phyloP scores from a whole-genome alignment of 2,797 vertebrate species.

The Chelonia mydas region DNA sequence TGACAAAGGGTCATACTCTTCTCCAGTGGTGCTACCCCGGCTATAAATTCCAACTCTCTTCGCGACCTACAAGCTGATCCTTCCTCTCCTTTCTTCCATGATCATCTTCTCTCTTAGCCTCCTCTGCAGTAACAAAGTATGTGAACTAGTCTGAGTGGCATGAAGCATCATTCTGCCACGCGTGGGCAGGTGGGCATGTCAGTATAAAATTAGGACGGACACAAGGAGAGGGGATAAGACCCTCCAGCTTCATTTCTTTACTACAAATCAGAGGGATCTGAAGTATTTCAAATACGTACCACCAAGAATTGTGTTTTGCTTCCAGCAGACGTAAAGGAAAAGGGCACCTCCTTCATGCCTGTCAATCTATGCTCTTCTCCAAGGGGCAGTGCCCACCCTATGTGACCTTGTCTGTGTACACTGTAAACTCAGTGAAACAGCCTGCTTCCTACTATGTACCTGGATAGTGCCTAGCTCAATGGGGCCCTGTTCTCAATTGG shows the following conservation, averaged over 20 bases:
- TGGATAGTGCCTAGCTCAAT: not conserved
- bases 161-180: not conserved
- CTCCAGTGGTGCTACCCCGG: not conserved
- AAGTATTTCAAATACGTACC: conserved; percentile 40
- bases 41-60: not conserved
- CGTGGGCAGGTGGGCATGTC: not conserved
- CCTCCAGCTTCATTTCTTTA: conserved; percentile 7
- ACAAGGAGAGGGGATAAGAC: not conserved
- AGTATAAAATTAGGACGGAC: conserved; percentile 2
- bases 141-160: not conserved
- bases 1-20: not conserved
- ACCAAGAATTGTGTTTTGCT: conserved; percentile 42
- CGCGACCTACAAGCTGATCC: not conserved
- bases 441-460: not conserved
- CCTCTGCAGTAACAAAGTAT: not conserved
- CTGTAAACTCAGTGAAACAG: not conserved
- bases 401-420: not conserved
- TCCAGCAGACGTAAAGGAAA: conserved; percentile 26
- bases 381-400: not conserved
- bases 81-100: not conserved
- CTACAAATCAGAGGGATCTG: not conserved
- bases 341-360: conserved; percentile 37
- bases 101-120: not conserved
- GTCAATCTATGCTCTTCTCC: conserved; percentile 37
- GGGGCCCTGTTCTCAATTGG: not conserved